Evolutionary conservation across 2,888 invertebrate genomes (phyloP).

Genomic region (Halictus quadricinctus): DNA sequence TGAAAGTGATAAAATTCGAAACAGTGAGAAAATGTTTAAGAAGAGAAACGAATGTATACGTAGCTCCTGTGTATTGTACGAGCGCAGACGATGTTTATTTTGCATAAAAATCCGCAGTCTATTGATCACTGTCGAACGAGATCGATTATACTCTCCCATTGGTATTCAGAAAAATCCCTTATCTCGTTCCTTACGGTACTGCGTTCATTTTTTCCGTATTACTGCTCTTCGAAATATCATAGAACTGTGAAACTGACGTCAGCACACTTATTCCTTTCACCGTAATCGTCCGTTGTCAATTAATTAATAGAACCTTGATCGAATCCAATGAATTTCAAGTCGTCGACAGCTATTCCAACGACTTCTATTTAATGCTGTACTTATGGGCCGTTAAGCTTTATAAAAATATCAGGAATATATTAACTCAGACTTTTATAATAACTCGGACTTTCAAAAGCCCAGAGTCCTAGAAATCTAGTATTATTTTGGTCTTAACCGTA

Average conservation of each 20-base stretch:
- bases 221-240: background rate
- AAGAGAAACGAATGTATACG: background rate
- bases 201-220: background rate
- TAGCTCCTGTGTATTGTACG: background rate
- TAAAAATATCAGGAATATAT: too few relatives aligned
- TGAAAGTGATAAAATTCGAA: too few relatives aligned
- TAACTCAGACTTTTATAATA: too few relatives aligned
- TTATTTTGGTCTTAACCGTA: too few relatives aligned
- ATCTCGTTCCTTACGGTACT: background rate
- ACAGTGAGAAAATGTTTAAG: background rate
- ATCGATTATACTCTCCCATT: background rate
- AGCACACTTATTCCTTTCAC: slow-evolving; percentile 10
- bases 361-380: background rate
- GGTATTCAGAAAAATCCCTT: background rate
- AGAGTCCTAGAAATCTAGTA: too few relatives aligned
- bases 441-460: too few relatives aligned
- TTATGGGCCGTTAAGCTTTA: background rate
- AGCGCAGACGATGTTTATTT: background rate
- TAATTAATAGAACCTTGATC: background rate
- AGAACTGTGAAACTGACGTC: background rate
- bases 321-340: background rate
- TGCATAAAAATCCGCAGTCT: background rate
- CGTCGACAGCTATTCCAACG: background rate
- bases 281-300: background rate
- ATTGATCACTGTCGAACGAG: background rate